Percentiles rank a stretch among this genome's conserved stretches.
These are phyloP conservation scores for Pan paniscus DNA, from an alignment of 2,113 vertebrate genomes.

Conservation along the genomic window DNA sequence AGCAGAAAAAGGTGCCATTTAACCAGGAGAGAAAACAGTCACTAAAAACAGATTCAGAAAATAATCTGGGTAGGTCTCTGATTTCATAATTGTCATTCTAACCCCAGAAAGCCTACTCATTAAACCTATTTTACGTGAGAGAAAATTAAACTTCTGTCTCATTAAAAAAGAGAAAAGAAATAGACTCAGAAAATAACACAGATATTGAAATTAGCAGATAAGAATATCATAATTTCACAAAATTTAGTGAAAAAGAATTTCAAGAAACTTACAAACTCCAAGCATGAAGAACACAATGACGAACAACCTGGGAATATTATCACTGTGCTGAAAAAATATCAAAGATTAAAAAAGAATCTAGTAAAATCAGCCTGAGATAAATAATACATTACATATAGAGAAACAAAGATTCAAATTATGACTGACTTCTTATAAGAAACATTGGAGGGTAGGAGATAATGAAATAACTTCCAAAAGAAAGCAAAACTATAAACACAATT, in stretches of 20 bases:
- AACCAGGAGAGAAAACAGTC: neutral
- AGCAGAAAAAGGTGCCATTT: neutral
- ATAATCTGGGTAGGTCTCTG: neutral
- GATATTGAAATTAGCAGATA: neutral
- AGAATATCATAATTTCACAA: neutral
- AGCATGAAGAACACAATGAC: neutral
- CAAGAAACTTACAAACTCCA: neutral
- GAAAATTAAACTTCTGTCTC: slow-evolving; percentile 20
- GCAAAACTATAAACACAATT: neutral
- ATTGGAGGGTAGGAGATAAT: neutral
- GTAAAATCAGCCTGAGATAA: neutral
- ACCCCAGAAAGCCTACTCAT: neutral
- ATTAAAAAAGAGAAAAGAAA: neutral
- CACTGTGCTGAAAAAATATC: neutral
- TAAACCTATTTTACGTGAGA: slow-evolving; percentile 3
- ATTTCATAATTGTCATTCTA: neutral
- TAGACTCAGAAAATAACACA: neutral
- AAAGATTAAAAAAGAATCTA: neutral
- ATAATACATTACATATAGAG: neutral
- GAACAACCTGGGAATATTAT: neutral
- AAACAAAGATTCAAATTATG: neutral
- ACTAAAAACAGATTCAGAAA: neutral
- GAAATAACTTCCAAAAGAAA: neutral
- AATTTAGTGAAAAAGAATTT: neutral
- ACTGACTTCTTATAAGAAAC: slow-evolving; percentile 1